Base-by-base conservation (phyloP, 1,140 invertebrate species). In the Plutomurus gul region DNA sequence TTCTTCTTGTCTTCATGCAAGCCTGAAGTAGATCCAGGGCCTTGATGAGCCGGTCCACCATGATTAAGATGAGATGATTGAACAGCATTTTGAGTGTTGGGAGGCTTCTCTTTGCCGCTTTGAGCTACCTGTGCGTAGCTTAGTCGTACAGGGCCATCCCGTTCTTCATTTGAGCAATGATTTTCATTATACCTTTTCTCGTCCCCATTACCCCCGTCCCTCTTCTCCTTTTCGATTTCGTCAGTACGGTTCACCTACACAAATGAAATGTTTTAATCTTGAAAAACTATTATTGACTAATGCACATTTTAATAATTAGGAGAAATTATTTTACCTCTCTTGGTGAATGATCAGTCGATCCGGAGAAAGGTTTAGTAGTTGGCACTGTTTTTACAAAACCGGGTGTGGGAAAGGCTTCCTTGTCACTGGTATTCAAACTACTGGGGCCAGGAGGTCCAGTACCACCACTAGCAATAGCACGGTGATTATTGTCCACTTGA, bases 101-200 rank as follows among this genome's bases (percentile, higher is more conserved):
- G 46, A 43, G n/a, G 18, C 43, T 76, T 80, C n/a, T 83, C 82
- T 51, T 83, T 83, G n/a, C 79, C 65, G 39, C 72, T 76, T 49
- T 92, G 91, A 84, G 93, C 93, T 85, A 94, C 93, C 89, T 94
- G 93, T 83, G 93, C 93, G 89, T 94, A 94, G 86, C 93, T 94
- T 85, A 93, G 89, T 86, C 91, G 86, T 71, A 84, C 84, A 51
- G 85, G 85, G 20, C 79, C 79, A n/a, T 81, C 76, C 16, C 65
- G 70, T 51, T 80, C 77, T 8, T 80, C 76, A 81, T 56, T 82
- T 80, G 81, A 82, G 81, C 82, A 76, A 83, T 71, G 49, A 75
- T 78, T 78, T 46, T 82, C 74, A n/a, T 78, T 65, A 30, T 46
- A 27, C 73, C 74, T 83, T 56, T 79, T 75, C 37, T 43, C 39